Conservation (phyloP, 2,113 vertebrate species). For the Entelurus aequoreus region DNA sequence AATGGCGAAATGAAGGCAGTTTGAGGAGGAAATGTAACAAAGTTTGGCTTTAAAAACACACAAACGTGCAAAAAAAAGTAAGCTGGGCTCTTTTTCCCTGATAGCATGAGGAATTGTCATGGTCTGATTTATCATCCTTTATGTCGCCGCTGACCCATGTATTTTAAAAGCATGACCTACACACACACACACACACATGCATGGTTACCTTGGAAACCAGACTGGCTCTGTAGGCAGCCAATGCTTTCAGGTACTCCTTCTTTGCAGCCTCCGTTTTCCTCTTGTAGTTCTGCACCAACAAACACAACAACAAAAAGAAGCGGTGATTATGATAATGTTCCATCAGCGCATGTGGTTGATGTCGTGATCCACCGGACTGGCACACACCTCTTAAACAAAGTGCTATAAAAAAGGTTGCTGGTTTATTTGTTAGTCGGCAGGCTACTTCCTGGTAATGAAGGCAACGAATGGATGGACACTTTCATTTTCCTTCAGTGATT, state of each 20-base stretch:
- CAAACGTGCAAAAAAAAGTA: constrained; percentile 2
- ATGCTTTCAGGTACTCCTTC: constrained; percentile 98
- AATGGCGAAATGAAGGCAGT: constrained; percentile 53
- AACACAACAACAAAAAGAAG: constrained; percentile 28
- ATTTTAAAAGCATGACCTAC: constrained; percentile 73
- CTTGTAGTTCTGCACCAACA: constrained; percentile 90
- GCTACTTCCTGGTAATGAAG: no score
- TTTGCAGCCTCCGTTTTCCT: constrained; percentile 99
- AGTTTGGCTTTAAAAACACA: not conserved
- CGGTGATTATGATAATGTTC: constrained; percentile 43
- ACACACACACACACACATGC: not conserved
- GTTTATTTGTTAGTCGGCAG: no score
- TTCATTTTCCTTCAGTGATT: no score
- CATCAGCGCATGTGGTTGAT: no score
- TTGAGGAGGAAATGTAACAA: not conserved
- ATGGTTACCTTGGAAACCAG: constrained; percentile 97
- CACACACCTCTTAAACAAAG: no score
- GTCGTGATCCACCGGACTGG: constrained; percentile 20
- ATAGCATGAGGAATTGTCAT: constrained; percentile 57
- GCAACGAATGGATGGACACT: no score
- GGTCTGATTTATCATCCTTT: constrained; percentile 75
- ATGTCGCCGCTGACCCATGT: constrained; percentile 73
- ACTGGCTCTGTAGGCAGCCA: constrained; percentile 96
- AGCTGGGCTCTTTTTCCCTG: constrained; percentile 35
- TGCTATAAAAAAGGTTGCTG: no score